Percentiles rank a stretch among this genome's conserved stretches.
Conservation (phyloP, 1,140 invertebrate species). For the Drosophila auraria region DNA sequence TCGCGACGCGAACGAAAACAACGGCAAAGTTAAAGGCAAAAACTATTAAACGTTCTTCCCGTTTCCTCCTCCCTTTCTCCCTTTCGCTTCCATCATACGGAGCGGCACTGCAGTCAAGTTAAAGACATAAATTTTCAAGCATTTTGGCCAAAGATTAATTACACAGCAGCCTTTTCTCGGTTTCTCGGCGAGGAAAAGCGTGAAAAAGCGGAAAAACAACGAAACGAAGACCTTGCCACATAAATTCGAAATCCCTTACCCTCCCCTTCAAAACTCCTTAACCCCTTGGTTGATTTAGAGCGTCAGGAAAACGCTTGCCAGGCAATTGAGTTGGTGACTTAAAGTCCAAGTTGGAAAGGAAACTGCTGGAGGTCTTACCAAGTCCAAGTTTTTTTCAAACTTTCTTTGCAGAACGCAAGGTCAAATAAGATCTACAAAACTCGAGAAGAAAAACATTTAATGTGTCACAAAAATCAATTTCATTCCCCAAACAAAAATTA, state of each 20-base stretch:
- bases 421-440: background rate
- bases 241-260: constrained; percentile 63
- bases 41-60: constrained; percentile 47
- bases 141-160: constrained; percentile 84
- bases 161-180: constrained; percentile 57
- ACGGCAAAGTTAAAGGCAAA: constrained; percentile 44
- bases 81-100: constrained; percentile 24
- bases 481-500: background rate
- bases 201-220: constrained; percentile 25
- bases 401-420: background rate
- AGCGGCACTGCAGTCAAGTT: constrained; percentile 59
- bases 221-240: constrained; percentile 54
- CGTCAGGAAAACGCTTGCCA: constrained; percentile 33
- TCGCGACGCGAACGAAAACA: constrained; percentile 62
- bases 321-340: constrained; percentile 45
- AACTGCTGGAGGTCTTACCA: background rate
- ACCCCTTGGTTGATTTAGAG: constrained; percentile 38
- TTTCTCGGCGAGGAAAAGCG: constrained; percentile 23
- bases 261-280: constrained; percentile 1
- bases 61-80: background rate
- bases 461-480: constrained; percentile 3
- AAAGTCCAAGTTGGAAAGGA: background rate
- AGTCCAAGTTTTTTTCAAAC: background rate
- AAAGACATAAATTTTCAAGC: constrained; percentile 84
- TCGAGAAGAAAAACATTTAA: background rate